Conservation (phyloP, 2,888 invertebrate genomes). For the Teleogryllus oceanicus region DNA sequence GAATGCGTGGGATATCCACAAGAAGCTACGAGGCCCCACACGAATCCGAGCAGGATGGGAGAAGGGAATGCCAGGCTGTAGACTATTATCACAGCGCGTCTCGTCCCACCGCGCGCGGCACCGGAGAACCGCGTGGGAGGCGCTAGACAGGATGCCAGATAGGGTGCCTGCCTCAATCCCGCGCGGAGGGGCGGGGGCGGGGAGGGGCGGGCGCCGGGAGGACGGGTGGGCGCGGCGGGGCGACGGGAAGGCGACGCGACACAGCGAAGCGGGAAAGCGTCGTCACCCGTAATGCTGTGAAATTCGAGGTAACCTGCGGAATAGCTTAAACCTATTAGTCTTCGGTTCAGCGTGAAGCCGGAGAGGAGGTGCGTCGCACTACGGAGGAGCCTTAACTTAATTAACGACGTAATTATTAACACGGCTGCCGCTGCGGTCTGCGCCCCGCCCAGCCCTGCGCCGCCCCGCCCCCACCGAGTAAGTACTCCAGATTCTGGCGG, state of each 20-base stretch:
- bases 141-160: too few relatives aligned
- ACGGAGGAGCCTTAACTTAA: background rate
- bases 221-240: too few relatives aligned
- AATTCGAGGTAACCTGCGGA: slow-evolving; percentile 9
- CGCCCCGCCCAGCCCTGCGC: background rate
- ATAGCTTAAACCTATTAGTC: slow-evolving; percentile 11
- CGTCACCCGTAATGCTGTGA: slow-evolving; percentile 8
- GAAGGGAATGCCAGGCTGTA: too few relatives aligned
- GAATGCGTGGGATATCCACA: too few relatives aligned
- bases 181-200: too few relatives aligned
- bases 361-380: background rate
- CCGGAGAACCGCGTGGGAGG: too few relatives aligned
- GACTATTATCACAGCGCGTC: too few relatives aligned
- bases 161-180: too few relatives aligned
- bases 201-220: too few relatives aligned
- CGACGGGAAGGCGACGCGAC: background rate
- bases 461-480: background rate
- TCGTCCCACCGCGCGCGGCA: too few relatives aligned
- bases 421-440: background rate
- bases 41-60: too few relatives aligned
- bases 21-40: too few relatives aligned
- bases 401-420: slow-evolving; percentile 18
- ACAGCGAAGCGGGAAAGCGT: background rate
- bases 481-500: background rate
- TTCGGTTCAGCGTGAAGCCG: background rate